These are phyloP conservation scores for Catharus ustulatus DNA, from an alignment of 2,797 vertebrate species.

Conservation along the genomic window DNA sequence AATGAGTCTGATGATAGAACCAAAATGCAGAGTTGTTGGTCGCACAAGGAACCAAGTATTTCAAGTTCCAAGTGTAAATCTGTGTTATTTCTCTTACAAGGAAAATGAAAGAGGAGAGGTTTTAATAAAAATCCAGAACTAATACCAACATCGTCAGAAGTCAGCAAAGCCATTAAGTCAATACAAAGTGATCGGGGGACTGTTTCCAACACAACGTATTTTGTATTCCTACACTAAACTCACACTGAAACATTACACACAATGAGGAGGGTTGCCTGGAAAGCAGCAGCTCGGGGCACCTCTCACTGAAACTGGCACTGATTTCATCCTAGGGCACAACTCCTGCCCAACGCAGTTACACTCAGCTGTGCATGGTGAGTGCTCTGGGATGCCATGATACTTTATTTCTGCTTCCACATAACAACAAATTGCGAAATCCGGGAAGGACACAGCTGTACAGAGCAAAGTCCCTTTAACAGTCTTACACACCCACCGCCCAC, in stretches of 20 bases:
- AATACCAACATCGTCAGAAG: too few species aligned
- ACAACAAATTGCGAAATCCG: rapidly evolving
- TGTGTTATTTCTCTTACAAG: neutral
- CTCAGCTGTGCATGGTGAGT: rapidly evolving
- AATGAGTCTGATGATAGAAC: neutral
- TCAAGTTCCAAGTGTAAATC: neutral
- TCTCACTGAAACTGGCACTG: rapidly evolving
- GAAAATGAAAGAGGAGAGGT: neutral
- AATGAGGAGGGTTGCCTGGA: rapidly evolving
- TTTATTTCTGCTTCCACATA: rapidly evolving
- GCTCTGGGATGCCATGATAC: rapidly evolving
- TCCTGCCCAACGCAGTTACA: rapidly evolving
- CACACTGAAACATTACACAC: rapidly evolving
- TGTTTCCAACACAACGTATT: rapidly evolving
- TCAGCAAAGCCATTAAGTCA: too few species aligned
- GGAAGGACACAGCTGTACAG: rapidly evolving
- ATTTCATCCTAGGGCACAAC: rapidly evolving
- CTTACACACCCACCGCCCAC: rapidly evolving
- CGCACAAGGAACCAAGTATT: rapidly evolving
- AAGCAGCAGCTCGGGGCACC: neutral
- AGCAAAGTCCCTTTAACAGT: rapidly evolving
- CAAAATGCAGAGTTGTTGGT: neutral
- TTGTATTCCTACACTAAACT: neutral
- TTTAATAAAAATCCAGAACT: neutral
- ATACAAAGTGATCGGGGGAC: rapidly evolving